Base-by-base conservation (phyloP, 2,113 vertebrate genomes). In the Chaetorhynchus papuensis region DNA sequence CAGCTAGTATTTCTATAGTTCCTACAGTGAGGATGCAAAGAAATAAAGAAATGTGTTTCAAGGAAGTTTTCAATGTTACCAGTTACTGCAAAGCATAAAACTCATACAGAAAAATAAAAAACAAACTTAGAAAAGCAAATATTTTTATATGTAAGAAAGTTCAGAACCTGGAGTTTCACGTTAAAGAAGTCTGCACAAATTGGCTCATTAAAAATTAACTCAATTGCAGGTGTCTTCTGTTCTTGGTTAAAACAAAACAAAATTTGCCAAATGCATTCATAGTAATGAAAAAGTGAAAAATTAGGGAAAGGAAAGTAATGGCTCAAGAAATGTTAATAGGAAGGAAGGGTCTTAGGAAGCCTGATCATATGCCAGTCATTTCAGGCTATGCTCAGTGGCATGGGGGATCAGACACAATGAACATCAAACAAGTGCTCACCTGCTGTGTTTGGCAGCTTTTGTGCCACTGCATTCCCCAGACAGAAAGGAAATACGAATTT, bases 191-290 rank as follows among this genome's bases (percentile, higher is more conserved):
- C 17, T 65, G 47, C 15, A 63, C 26, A 93, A 54, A 10, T 24
- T 66, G 30, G n/a, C 22, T 87, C 13, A 45, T 33, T 42, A 63
- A 33, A 71, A 72, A 13, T 30, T 84, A 61, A 60, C 11, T 66
- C 42, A 70, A 9, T 39, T 63, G 16, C 47, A 75, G 4, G 4
- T 31, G 7, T 27, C 68, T 78, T 65, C 31, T 61, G 52, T 7
- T 87, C 54, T 54, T 39, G 15, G 12, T 71, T 87, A 64, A 87
- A 87, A 57, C 22, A 60, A 50, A 79, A 41, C 24, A 57, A 27
- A 87, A 47, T 35, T 2, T 0, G 0, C 9, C 9, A 4, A 42
- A 50, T 17, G 22, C 19, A 45, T 44, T 69, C 45, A 65, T 7
- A 76, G 33, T 15, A 60, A 77, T 31, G 27, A 72, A 53, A 66